Evolutionary conservation across 2,113 vertebrate genomes (phyloP), one percentile per base, ranked within the genome.

Genomic region (Lutjanus erythropterus): DNA sequence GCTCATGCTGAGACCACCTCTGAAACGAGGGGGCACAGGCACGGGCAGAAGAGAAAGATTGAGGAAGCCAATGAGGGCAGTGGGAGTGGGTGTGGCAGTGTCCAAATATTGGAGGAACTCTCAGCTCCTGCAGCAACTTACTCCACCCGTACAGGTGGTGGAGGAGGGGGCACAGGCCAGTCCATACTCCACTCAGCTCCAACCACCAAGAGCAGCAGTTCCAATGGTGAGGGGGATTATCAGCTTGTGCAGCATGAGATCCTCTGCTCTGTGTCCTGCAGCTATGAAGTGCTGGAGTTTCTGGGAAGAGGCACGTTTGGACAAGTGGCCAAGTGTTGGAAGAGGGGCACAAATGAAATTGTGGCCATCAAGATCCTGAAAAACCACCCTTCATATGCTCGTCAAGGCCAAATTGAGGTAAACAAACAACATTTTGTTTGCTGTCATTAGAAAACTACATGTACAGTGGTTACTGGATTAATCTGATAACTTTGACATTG

Each of bases 351-450:
- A 6, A 99, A 98, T 94, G 98, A 99, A 91, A 99, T 99, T 19
- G 97, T 99, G 87, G 98, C 98, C 9, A 99, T 99, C 91, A 99
- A 99, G 90, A 99, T 99, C 88, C 92, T 99, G 65, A 99, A 99
- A 91, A 99, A 99, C 86, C 98, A 99, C 76, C 98, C 98, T 0
- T 99, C 98, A 0, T 99, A 99, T 5, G 98, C 98, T 61, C 96
- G 98, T 50, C 98, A 99, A 88, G 98, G 98, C n/a, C 98, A 99
- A 88, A 99, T 99, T 42, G 98, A 99, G 95, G 98, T 99, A 92
- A 69, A 1, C 3, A 15, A 39, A 55, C 14, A 46, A 46, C 0
- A 35, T 58, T 47, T 61, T 67, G 16, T 55, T 33, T 53, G 4
- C 23, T 58, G 68, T 59, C 5, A 42, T 33, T 52, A 16, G 15